Evolutionary conservation across 1,140 invertebrate species (phyloP), one percentile per base, ranked within the genome.

Genomic region (Phenacoccus solenopsis): DNA sequence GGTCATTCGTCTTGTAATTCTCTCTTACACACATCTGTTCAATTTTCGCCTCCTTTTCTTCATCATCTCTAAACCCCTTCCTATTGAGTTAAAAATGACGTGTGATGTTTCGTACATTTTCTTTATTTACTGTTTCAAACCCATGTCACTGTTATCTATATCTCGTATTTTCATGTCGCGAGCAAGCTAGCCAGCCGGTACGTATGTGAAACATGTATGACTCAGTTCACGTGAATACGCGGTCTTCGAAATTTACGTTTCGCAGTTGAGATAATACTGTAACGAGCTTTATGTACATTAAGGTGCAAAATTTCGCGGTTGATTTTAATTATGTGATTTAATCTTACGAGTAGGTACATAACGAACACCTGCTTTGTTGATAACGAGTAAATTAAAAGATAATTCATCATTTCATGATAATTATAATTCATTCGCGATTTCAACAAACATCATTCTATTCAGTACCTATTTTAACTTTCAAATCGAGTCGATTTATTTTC

Each of bases 111-210:
- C 20, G 22, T 27, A 20, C 59, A 25, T 27, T 64, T 64, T 25
- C 22, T 64, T 27, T 9, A 24, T 25, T 25, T 64, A 64, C 59
- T 64, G 59, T 64, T 25, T 64, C 25, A 16, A 24, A 64, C 22
- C 4, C 4, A 25, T 25, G 25, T 24, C 25, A 16, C 10, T 4
- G 25, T 64, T 64, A 64, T 64, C 25, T 64, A 24, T 59, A 20
- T 59, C 56, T 59, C 56, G 59, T 64, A 24, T 24, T 64, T 24
- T 64, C 25, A 64, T 64, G 59, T 64, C 59, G 21, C 59, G 21
- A 16, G 21, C 25, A 22, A 10, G 22, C 38, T 49, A 16, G 13
- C n/a, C n/a, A n/a, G 16, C 38, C 38, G 38, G 38, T 49, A n/a
- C 20, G 16, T n/a, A 2, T 49, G 38, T 9, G 2, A 49, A 49